A percentile compares a stretch with the other conserved stretches of the same genome.
Conservation (phyloP, 30 jellyfish, hydroid and myxozoan genomes). For the Chrysaora quinquecirrha region DNA sequence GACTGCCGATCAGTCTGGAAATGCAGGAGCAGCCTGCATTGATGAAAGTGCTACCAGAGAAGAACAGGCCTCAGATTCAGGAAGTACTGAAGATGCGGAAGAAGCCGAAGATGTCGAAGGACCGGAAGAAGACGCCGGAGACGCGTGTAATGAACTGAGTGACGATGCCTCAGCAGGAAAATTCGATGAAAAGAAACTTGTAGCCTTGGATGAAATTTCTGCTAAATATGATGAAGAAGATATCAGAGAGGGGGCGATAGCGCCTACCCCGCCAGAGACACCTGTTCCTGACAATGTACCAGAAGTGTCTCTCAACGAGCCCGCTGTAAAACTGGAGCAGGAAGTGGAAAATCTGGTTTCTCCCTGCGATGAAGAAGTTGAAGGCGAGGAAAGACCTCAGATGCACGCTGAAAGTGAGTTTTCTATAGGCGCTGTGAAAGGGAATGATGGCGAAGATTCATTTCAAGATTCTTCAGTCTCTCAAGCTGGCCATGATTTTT, state of each 20-base stretch:
- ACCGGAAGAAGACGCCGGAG: background rate
- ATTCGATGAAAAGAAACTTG: slow-evolving; percentile 52
- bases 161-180: slow-evolving; percentile 24
- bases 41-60: background rate
- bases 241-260: slow-evolving; percentile 69
- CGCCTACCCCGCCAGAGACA: slow-evolving; percentile 76
- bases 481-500: background rate
- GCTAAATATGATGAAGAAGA: slow-evolving; percentile 65
- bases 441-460: background rate
- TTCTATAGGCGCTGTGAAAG: no score
- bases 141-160: no score
- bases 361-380: background rate
- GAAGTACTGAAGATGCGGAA: background rate
- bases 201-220: slow-evolving; percentile 53
- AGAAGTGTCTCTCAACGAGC: slow-evolving; percentile 5
- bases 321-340: background rate
- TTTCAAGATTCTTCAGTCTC: background rate
- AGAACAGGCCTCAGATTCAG: background rate
- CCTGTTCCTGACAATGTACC: slow-evolving; percentile 55
- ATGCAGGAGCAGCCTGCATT: background rate
- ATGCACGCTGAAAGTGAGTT: no score
- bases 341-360: background rate
- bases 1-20: background rate
- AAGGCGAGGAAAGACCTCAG: no score
- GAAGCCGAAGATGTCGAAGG: background rate